Evolutionary conservation across 1,140 invertebrate genomes (phyloP), one percentile per base, ranked within the genome.

Genomic region (Scaptomyza hsui): DNA sequence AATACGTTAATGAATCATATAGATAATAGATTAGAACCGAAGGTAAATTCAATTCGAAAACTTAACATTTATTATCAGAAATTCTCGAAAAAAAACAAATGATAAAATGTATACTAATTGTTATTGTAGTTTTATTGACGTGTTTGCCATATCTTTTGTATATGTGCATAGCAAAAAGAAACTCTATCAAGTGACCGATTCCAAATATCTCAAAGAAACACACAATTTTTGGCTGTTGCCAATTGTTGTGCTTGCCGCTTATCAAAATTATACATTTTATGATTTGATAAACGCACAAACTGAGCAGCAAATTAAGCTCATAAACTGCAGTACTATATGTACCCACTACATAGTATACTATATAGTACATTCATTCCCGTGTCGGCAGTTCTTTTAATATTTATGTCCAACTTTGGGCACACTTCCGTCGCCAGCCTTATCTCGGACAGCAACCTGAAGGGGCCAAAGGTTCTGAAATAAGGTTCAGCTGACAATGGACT

Each of bases 171-270:
- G 10, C 6, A 59, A 29, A 37, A 9, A 16, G n/a, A 29, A n/a
- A 13, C 13, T 18, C 13, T 47, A 48, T 62, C 32, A 62, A 63
- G 6, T 62, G 49, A 69, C 47, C 65, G 48, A 62, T 62, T 19
- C 41, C 26, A 42, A 44, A 39, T 19, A 13, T 51, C 21, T 49
- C 51, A 45, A 45, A 16, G 10, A 56, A 21, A 29, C 37, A 32
- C 47, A 47, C n/a, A n/a, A n/a, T 39, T 63, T 69, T 67, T n/a
- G 60, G 45, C 68, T 71, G 69, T 72, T 72, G 69, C 63, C 63
- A 72, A 67, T 72, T 65, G 68, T 71, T 67, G 26, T 47, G 47
- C 16, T 39, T 21, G 48, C 9, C 15, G 29, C 67, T 72, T 67
- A 72, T 72, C 63, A 53, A 52, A 53, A 63, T 32, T 51, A 24